phyloP scores from a whole-genome alignment of 2,888 invertebrate genomes.

The Tholera decimalis region DNA sequence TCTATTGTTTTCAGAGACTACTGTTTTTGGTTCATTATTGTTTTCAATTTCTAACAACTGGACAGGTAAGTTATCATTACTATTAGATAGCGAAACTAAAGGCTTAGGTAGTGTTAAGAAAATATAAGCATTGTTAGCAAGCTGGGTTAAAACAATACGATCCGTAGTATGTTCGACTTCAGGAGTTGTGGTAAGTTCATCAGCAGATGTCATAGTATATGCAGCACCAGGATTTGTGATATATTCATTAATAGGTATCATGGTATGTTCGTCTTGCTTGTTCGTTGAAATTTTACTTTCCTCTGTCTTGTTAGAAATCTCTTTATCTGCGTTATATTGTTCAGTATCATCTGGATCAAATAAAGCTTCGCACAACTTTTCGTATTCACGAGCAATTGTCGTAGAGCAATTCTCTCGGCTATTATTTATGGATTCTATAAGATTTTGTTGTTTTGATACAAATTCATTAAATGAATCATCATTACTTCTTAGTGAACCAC shows the following conservation, averaged over 20 bases:
- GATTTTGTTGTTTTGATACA: slow-evolving; percentile 73
- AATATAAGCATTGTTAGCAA: slow-evolving; percentile 81
- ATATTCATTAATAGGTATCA: not conserved
- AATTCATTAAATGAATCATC: slow-evolving; percentile 71
- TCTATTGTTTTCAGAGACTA: slow-evolving; percentile 56
- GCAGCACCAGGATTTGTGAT: not conserved
- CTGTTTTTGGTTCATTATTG: slow-evolving; percentile 62
- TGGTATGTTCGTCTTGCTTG: slow-evolving; percentile 15
- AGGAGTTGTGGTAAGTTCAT: slow-evolving; percentile 6
- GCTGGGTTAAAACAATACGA: slow-evolving; percentile 71
- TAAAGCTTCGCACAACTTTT: slow-evolving; percentile 12
- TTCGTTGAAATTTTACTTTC: slow-evolving; percentile 30
- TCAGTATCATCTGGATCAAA: not conserved
- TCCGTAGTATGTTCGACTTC: slow-evolving; percentile 48
- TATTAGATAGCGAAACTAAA: slow-evolving; percentile 67
- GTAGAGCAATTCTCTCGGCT: slow-evolving; percentile 8
- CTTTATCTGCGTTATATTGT: not conserved
- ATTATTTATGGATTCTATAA: slow-evolving; percentile 69
- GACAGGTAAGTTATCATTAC: slow-evolving; percentile 57
- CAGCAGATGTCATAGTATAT: not conserved
- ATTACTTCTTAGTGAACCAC: slow-evolving; percentile 35
- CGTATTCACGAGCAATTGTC: slow-evolving; percentile 7
- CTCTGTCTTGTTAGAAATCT: slow-evolving; percentile 14
- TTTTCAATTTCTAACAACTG: slow-evolving; percentile 66
- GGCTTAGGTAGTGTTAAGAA: slow-evolving; percentile 82